Evolutionary conservation across 2,113 vertebrate species (phyloP).

Genomic region (Suricata suricatta): DNA sequence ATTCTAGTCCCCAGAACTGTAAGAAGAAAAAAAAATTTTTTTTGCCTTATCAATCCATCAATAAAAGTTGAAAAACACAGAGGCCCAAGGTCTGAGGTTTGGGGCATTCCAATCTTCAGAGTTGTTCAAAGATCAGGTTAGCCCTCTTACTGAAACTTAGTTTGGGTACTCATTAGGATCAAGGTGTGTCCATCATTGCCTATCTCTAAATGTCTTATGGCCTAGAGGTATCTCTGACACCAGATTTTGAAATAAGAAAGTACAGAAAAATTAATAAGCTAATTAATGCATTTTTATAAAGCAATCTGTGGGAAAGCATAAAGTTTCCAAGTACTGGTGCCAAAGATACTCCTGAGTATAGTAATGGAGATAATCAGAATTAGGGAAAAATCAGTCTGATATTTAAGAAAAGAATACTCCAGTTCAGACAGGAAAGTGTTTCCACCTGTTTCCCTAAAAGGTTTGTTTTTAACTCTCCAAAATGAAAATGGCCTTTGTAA

Average conservation of each 20-base stretch:
- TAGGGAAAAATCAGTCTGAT: conserved; percentile 27
- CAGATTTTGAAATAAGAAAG: conserved; percentile 45
- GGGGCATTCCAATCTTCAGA: neutral
- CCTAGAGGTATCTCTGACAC: neutral
- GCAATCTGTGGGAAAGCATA: conserved; percentile 19
- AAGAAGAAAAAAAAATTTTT: neutral
- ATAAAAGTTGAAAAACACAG: neutral
- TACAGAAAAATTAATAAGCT: conserved; percentile 42
- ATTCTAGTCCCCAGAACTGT: neutral
- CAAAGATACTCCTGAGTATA: conserved; percentile 51
- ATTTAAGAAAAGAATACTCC: conserved; percentile 21
- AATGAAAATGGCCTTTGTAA: neutral
- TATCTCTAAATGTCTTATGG: conserved; percentile 24
- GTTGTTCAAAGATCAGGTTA: conserved; percentile 8
- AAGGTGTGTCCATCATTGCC: conserved; percentile 20
- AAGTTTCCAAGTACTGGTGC: conserved; percentile 43
- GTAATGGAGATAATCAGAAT: neutral
- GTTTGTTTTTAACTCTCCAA: neutral
- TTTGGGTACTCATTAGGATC: neutral
- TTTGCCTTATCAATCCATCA: neutral
- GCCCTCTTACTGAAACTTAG: neutral
- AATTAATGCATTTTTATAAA: conserved; percentile 55
- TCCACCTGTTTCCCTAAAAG: conserved; percentile 8
- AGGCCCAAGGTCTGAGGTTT: neutral
- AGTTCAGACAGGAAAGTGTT: neutral